A percentile compares a stretch with the other conserved stretches of the same genome.
phyloP scores from a whole-genome alignment of 2,113 vertebrate genomes.

The Aviceda subcristata region DNA sequence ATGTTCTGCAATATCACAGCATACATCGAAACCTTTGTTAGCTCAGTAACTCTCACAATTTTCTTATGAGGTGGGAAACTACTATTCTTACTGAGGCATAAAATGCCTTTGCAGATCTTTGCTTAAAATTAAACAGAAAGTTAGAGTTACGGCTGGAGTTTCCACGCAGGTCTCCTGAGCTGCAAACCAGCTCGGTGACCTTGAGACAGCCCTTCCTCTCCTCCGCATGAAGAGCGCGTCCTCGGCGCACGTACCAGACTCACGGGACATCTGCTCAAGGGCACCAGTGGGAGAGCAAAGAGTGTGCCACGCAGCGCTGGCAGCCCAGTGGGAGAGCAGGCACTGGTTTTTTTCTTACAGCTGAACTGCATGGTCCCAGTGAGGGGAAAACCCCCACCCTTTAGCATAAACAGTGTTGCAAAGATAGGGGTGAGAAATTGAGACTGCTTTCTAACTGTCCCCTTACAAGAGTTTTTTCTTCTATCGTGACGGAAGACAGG shows the following conservation, averaged over 20 bases:
- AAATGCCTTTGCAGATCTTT: not conserved
- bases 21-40: not conserved
- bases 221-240: not conserved
- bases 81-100: not conserved
- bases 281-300: not conserved
- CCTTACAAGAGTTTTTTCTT: not conserved
- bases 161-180: not conserved
- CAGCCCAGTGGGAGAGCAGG: not conserved
- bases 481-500: not conserved
- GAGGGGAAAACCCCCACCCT: not conserved
- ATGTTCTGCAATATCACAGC: not conserved
- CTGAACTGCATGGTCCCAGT: not conserved
- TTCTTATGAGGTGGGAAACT: not conserved
- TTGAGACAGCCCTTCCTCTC: not conserved
- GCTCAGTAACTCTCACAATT: not conserved
- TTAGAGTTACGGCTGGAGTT: not conserved
- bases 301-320: not conserved
- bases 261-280: not conserved
- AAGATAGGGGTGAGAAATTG: not conserved
- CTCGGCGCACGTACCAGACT: not conserved
- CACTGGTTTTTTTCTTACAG: not conserved
- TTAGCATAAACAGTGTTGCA: not conserved
- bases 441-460: not conserved
- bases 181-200: not conserved
- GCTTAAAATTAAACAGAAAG: not conserved